Conservation (phyloP, 2,888 invertebrate species). For the Heteromurus nitidus region DNA sequence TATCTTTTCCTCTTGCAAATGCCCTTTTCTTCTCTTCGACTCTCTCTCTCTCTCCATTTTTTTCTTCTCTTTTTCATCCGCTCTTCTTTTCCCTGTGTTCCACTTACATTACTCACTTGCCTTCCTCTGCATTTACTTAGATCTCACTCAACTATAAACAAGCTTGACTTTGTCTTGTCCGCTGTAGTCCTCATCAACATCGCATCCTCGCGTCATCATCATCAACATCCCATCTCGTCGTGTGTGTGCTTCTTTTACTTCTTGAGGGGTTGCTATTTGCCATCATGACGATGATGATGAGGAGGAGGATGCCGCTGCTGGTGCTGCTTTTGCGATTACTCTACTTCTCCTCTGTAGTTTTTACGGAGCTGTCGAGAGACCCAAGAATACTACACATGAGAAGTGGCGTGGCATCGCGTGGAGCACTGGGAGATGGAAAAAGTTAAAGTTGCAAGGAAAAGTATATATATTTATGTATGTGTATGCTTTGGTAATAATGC, state of each 20-base stretch:
- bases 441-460: constrained; percentile 26
- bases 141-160: constrained; percentile 57
- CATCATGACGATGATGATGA: constrained; percentile 50
- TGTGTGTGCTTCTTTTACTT: constrained; percentile 45
- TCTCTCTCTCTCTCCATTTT: constrained; percentile 32
- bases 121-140: constrained; percentile 35
- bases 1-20: constrained; percentile 38
- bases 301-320: constrained; percentile 41
- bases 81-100: constrained; percentile 33
- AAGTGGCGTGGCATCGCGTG: constrained; percentile 46
- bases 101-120: constrained; percentile 49
- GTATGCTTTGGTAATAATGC: neutral
- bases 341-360: constrained; percentile 25
- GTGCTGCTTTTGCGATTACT: constrained; percentile 42
- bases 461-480: constrained; percentile 16
- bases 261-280: constrained; percentile 53
- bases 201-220: constrained; percentile 33
- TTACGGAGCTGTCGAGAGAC: constrained; percentile 49
- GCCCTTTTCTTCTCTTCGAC: constrained; percentile 29
- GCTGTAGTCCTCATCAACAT: constrained; percentile 55
- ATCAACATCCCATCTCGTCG: constrained; percentile 40
- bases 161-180: constrained; percentile 62
- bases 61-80: neutral
- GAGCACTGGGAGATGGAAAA: constrained; percentile 53
- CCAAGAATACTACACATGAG: constrained; percentile 52